phyloP scores from a whole-genome alignment of 2,113 vertebrate species.

The Perccottus glenii region DNA sequence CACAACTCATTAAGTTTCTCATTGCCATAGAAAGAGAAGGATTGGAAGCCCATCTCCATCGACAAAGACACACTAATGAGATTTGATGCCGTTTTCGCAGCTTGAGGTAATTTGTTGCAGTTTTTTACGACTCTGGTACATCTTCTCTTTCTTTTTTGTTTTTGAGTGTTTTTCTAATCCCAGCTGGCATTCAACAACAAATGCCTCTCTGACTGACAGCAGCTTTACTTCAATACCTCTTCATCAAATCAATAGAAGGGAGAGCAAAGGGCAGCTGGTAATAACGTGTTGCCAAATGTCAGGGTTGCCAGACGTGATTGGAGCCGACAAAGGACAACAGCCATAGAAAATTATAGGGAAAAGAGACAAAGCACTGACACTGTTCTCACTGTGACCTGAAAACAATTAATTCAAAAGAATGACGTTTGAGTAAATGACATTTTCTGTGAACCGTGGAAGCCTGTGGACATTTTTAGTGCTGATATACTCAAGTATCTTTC shows the following conservation, averaged over 20 bases:
- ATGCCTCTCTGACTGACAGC: slow-evolving; percentile 35
- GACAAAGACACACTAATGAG: slow-evolving; percentile 45
- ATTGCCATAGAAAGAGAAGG: slow-evolving; percentile 30
- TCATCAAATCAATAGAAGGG: slow-evolving; percentile 42
- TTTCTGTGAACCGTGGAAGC: slow-evolving; percentile 27
- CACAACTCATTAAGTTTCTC: slow-evolving; percentile 60
- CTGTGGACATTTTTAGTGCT: slow-evolving; percentile 34
- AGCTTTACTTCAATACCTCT: slow-evolving; percentile 38
- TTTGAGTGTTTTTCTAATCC: slow-evolving; percentile 28
- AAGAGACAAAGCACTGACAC: slow-evolving; percentile 14
- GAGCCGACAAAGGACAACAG: slow-evolving; percentile 20
- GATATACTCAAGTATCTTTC: slow-evolving; percentile 10
- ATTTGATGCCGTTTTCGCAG: slow-evolving; percentile 55
- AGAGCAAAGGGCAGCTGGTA: slow-evolving; percentile 27
- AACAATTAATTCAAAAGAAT: slow-evolving; percentile 2
- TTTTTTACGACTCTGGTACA: slow-evolving; percentile 24
- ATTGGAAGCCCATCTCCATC: slow-evolving; percentile 43
- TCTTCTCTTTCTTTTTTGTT: slow-evolving; percentile 8
- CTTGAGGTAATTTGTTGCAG: slow-evolving; percentile 44
- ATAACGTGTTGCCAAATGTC: slow-evolving; percentile 42
- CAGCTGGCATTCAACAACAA: background rate
- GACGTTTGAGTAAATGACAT: slow-evolving; percentile 19
- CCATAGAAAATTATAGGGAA: background rate
- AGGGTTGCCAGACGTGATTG: slow-evolving; percentile 16
- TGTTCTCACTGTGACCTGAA: slow-evolving; percentile 14